Evolutionary conservation across 2,113 vertebrate genomes (phyloP).

Genomic region (Anoura caudifer): DNA sequence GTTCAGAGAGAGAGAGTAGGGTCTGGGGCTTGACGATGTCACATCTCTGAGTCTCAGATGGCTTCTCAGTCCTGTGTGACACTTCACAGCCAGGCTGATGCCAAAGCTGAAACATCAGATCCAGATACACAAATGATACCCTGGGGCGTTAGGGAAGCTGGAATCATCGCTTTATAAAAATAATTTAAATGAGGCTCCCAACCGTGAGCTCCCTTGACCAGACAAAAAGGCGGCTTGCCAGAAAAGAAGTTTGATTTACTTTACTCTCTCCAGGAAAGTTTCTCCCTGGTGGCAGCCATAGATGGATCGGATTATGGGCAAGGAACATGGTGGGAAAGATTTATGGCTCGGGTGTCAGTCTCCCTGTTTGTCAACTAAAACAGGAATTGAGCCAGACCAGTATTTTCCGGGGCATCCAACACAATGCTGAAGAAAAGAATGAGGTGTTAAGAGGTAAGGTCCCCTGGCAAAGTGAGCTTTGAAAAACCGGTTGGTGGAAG

Average conservation of each 20-base stretch:
- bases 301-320: not conserved
- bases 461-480: not conserved
- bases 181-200: not conserved
- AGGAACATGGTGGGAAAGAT: rapidly evolving
- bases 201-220: not conserved
- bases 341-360: not conserved
- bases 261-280: not conserved
- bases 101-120: not conserved
- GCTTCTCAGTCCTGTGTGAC: not conserved
- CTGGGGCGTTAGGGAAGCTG: not conserved
- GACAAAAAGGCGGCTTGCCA: not conserved
- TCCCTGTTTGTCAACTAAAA: not conserved
- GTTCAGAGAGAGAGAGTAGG: not conserved
- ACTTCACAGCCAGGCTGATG: not conserved
- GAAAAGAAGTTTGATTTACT: not conserved
- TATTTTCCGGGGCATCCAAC: not conserved
- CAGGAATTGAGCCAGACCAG: not conserved
- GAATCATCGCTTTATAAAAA: not conserved
- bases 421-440: not conserved
- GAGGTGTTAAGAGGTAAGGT: not conserved
- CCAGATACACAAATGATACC: not conserved
- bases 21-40: not conserved
- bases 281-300: not conserved
- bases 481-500: not conserved
- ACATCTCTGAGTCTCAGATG: not conserved